These are phyloP conservation scores for Omphaloscelis lunosa DNA, from an alignment of 2,888 invertebrate genomes.

Conservation along the genomic window DNA sequence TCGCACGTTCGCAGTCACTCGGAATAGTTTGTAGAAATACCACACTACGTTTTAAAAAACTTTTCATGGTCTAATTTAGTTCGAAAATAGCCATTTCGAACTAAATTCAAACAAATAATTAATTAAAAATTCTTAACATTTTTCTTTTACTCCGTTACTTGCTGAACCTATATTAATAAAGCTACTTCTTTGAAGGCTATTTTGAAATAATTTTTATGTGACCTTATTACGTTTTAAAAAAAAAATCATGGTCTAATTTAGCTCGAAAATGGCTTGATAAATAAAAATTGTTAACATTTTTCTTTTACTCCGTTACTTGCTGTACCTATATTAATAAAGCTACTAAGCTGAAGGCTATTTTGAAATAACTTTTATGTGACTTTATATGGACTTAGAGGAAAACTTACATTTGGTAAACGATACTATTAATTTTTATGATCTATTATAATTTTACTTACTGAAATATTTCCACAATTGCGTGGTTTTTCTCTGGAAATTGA, in stretches of 20 bases:
- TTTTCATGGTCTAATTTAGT: not conserved
- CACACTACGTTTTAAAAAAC: no score
- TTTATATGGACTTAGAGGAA: not conserved
- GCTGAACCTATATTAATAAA: no score
- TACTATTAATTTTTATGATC: conserved; percentile 8
- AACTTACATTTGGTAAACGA: conserved; percentile 13
- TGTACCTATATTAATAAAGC: not conserved
- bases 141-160: no score
- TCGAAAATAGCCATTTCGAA: not conserved
- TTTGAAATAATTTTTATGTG: no score
- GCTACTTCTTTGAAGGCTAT: no score
- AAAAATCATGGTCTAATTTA: no score
- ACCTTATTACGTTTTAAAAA: no score
- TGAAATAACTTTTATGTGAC: not conserved
- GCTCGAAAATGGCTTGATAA: not conserved
- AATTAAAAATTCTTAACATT: no score
- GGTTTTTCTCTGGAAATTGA: not conserved
- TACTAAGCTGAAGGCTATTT: not conserved
- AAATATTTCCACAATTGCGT: not conserved
- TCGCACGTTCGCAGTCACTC: not conserved
- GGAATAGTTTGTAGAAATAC: not conserved
- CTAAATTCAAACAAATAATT: no score
- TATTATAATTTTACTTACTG: not conserved
- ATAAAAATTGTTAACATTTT: not conserved
- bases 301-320: not conserved